Evolutionary conservation across 2,888 invertebrate species (phyloP), one percentile per base, ranked within the genome.

Genomic region (Coleophora flavipennella): DNA sequence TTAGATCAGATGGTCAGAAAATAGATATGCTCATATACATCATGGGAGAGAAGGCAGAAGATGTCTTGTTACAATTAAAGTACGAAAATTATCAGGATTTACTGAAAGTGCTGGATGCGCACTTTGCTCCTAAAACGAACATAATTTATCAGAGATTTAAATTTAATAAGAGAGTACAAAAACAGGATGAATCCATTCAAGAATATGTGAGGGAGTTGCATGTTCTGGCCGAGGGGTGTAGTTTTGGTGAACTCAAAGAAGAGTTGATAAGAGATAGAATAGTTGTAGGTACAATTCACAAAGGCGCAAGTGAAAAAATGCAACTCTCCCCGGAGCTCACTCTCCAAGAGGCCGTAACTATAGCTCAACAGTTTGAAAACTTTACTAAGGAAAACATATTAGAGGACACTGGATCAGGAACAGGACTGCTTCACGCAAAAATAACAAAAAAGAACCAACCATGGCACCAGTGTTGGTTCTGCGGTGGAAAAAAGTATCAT

Each of bases 1-100:
- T 2, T 13, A 29, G 13, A 8, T 14, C 28, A 29, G 36, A 31
- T 1, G 29, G 12, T 6, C 29, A 31, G 20, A 31, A 36, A 31
- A 31, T 36, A 14, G 31, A 36, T 13, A 9, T 36, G 10, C 13
- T 36, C 2, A 13, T 36, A 36, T 36, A 36, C 14, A 9, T 29
- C 8, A 36, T 36, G 36, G 31, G 36, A 4, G 36, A 31, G 6
- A 36, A 31, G 20, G 36, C 36, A n/a, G 36, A 36, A 4, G 36
- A 36, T 13, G 3, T 36, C 2, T 2, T 31, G 14, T 7, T 31
- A 2, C 35, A 35, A 27, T 10, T 35, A n/a, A 35, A 35, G 13
- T 7, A 8, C 11, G 12, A 12, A 3, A 13, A 2, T n/a, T 35
- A 26, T 11, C 26, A 28, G 10, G 12, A 35, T 9, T 8, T 27